A percentile compares a stretch with the other conserved stretches of the same genome.
phyloP scores from a whole-genome alignment of 2,113 vertebrate species.

The Laticauda laticaudata region DNA sequence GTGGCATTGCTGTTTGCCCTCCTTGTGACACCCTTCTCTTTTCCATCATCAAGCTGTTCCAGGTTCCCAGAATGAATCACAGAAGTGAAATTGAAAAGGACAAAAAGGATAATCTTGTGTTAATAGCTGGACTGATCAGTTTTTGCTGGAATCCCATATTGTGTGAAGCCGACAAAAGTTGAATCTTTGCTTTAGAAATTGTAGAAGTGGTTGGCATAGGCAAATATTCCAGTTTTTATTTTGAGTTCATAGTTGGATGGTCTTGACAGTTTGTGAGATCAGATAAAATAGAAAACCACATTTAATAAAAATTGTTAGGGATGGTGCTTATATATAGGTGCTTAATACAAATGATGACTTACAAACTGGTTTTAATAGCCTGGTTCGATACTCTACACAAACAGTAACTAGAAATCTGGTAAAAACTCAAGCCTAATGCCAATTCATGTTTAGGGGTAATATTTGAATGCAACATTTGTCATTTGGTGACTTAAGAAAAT shows the following conservation, averaged over 20 bases:
- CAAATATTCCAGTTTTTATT: background rate
- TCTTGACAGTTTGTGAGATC: background rate
- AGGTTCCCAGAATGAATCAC: background rate
- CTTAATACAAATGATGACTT: background rate
- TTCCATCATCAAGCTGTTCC: background rate
- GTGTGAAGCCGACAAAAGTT: background rate
- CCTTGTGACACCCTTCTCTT: background rate
- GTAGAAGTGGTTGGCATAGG: background rate
- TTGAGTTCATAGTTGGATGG: background rate
- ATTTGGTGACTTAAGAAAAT: conserved; percentile 4
- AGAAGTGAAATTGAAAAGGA: background rate
- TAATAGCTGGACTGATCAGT: background rate
- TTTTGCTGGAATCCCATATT: background rate
- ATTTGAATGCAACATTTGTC: background rate
- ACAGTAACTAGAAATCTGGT: background rate
- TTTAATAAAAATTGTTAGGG: background rate
- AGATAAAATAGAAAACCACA: background rate
- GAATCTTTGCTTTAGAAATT: background rate
- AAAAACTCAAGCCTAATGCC: background rate
- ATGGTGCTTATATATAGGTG: background rate
- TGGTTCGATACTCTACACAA: background rate
- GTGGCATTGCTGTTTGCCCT: background rate
- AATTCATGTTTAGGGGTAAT: background rate
- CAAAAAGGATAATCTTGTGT: background rate
- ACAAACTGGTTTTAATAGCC: background rate